Evolutionary conservation across 2,113 vertebrate species (phyloP).

Genomic region (Platysteira castanea): DNA sequence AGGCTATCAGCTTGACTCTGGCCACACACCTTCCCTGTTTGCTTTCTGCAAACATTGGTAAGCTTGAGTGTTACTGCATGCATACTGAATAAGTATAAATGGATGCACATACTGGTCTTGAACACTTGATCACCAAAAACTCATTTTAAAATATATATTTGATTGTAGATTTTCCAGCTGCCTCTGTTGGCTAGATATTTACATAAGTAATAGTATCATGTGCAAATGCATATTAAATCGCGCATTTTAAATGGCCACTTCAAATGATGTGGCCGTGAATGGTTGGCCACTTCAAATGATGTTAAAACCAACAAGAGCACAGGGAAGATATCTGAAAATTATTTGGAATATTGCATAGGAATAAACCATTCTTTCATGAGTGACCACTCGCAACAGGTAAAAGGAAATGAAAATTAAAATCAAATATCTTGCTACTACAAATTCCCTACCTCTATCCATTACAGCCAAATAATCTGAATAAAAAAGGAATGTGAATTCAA

Average conservation of each 20-base stretch:
- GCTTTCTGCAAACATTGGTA: conserved; percentile 32
- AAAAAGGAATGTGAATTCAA: background rate
- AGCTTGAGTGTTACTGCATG: background rate
- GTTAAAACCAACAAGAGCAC: background rate
- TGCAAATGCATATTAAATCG: background rate
- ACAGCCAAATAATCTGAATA: background rate
- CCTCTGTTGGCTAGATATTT: background rate
- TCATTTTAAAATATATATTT: conserved; percentile 10
- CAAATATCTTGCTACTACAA: background rate
- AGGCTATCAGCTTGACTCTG: background rate
- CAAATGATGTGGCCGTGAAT: background rate
- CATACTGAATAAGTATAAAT: background rate
- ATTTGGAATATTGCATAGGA: background rate
- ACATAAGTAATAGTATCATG: background rate
- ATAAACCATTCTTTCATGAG: background rate
- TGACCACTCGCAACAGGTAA: background rate
- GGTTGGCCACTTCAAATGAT: background rate
- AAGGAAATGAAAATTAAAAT: background rate
- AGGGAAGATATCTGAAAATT: background rate
- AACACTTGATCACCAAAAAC: background rate
- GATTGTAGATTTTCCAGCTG: background rate
- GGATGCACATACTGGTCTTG: background rate
- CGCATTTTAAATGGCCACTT: conserved; percentile 6
- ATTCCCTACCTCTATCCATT: background rate
- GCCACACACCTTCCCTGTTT: conserved; percentile 6